A percentile compares a stretch with the other conserved stretches of the same genome.
Conservation (phyloP, 2,113 vertebrate species). For the Sylvicapra grimmia region DNA sequence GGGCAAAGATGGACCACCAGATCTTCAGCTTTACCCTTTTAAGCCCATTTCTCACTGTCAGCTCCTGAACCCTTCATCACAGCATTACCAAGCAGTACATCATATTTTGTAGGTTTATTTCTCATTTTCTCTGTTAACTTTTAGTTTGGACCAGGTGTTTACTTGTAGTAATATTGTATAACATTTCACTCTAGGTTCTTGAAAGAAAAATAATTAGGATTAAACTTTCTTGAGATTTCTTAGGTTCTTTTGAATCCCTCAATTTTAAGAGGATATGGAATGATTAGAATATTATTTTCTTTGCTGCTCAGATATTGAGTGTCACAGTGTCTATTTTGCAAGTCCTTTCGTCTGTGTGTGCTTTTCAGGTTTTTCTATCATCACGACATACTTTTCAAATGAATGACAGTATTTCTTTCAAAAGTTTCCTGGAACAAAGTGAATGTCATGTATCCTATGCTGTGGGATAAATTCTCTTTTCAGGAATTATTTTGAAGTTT, state of each 20-base stretch:
- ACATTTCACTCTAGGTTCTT: not conserved
- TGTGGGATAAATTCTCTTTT: not conserved
- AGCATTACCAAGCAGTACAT: not conserved
- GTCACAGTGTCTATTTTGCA: not conserved
- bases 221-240: not conserved
- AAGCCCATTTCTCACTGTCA: not conserved
- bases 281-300: not conserved
- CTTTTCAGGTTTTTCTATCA: not conserved
- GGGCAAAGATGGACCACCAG: not conserved
- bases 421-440: not conserved
- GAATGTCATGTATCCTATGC: not conserved
- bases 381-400: not conserved
- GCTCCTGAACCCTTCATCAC: not conserved
- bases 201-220: not conserved
- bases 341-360: not conserved
- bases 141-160: not conserved
- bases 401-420: not conserved
- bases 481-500: constrained; percentile 31
- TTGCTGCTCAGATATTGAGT: not conserved
- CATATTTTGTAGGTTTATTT: not conserved
- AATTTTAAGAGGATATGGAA: not conserved
- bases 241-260: not conserved
- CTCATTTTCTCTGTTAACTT: not conserved
- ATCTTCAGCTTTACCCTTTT: not conserved
- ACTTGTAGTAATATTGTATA: not conserved